phyloP scores from a whole-genome alignment of 2,113 vertebrate genomes.

The Pteronura brasiliensis region DNA sequence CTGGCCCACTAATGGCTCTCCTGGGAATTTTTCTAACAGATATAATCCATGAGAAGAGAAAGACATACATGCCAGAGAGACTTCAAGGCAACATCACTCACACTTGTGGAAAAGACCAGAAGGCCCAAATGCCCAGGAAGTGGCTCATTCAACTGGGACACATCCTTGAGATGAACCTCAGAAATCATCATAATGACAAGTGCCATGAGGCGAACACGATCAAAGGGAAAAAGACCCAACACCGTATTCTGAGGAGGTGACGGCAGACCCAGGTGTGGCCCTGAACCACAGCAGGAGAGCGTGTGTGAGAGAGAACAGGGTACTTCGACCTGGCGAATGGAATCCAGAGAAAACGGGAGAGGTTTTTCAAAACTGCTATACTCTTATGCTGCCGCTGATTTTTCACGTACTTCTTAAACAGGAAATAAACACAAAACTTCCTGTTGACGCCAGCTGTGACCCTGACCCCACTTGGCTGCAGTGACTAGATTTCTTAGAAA shows the following conservation, averaged over 20 bases:
- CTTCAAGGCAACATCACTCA: not conserved
- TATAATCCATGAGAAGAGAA: not conserved
- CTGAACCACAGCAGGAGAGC: too few species aligned
- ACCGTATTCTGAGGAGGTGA: not conserved
- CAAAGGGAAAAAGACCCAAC: not conserved
- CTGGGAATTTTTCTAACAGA: constrained; percentile 20
- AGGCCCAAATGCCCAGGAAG: not conserved
- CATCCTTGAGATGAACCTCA: not conserved
- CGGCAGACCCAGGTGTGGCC: accelerated
- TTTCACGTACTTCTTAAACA: not conserved
- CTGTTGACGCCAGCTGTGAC: not conserved
- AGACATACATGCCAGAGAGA: not conserved
- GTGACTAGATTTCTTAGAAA: not conserved
- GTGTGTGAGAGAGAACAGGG: too few species aligned
- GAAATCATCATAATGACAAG: not conserved
- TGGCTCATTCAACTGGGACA: not conserved
- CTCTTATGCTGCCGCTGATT: not conserved
- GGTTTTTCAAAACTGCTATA: not conserved
- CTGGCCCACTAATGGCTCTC: constrained; percentile 3
- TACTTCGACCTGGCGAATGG: not conserved
- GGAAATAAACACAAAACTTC: constrained; percentile 35
- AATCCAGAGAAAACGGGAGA: not conserved
- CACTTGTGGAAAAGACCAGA: not conserved
- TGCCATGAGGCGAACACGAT: not conserved
- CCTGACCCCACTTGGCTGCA: not conserved